Percentiles rank a stretch among this genome's conserved stretches.
Conservation (phyloP, 2,888 invertebrate genomes). For the Mesochorus sp. region DNA sequence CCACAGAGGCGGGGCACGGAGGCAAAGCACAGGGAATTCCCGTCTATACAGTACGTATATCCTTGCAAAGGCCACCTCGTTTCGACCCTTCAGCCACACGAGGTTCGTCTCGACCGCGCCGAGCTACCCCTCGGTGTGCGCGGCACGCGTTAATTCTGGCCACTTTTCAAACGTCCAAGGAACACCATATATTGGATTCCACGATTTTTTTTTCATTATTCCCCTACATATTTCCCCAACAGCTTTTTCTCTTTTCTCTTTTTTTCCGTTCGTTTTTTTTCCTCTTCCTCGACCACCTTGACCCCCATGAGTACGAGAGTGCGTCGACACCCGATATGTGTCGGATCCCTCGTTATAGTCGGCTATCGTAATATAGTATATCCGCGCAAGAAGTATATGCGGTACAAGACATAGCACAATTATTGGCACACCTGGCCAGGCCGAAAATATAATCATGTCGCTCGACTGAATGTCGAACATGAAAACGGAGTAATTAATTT, state of each 20-base stretch:
- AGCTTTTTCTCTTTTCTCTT: slow-evolving; percentile 57
- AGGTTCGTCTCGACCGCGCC: not conserved
- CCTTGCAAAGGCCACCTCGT: slow-evolving; percentile 1
- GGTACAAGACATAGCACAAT: too few relatives aligned
- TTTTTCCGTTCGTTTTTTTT: slow-evolving; percentile 60
- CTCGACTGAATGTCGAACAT: too few relatives aligned
- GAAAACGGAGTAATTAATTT: too few relatives aligned
- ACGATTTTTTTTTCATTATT: slow-evolving; percentile 49
- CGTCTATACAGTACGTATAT: slow-evolving; percentile 28
- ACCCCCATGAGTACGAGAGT: slow-evolving; percentile 60
- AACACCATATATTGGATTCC: slow-evolving; percentile 44
- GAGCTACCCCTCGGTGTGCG: not conserved
- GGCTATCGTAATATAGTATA: too few relatives aligned
- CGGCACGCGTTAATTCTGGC: slow-evolving; percentile 73
- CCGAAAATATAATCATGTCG: too few relatives aligned
- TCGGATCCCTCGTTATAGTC: slow-evolving; percentile 30
- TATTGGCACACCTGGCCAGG: too few relatives aligned
- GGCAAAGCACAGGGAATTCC: slow-evolving; percentile 42
- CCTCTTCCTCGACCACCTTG: slow-evolving; percentile 53
- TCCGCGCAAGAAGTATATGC: too few relatives aligned
- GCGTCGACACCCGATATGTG: slow-evolving; percentile 75
- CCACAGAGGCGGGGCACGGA: slow-evolving; percentile 62
- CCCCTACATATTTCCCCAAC: slow-evolving; percentile 44
- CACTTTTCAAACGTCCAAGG: slow-evolving; percentile 77
- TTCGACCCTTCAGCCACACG: slow-evolving; percentile 25